phyloP scores from a whole-genome alignment of 2,888 invertebrate genomes.

The Clivina fossor region DNA sequence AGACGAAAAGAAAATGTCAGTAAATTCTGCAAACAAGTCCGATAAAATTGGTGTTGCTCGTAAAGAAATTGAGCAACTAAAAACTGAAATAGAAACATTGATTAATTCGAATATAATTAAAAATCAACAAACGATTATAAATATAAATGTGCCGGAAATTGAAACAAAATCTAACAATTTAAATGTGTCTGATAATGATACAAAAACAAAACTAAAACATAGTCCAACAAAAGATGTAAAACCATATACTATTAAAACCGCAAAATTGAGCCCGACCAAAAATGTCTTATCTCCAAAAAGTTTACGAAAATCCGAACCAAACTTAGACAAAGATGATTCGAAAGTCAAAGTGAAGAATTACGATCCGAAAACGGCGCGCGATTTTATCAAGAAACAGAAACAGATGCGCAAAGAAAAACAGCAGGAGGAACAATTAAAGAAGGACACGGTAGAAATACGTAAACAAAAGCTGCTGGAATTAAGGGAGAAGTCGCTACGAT shows the following conservation, averaged over 20 bases:
- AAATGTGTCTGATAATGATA: constrained; percentile 11
- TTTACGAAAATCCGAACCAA: constrained; percentile 5
- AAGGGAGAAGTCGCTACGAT: constrained; percentile 52
- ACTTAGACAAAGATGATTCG: constrained; percentile 28
- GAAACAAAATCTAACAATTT: constrained; percentile 1
- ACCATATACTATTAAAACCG: neutral
- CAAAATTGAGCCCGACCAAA: constrained; percentile 4
- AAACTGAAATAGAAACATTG: constrained; percentile 47
- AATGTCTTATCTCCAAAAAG: neutral
- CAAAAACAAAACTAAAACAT: constrained; percentile 4
- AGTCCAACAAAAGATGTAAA: too few relatives aligned
- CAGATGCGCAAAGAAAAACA: constrained; percentile 53
- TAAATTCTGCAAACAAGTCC: too few relatives aligned
- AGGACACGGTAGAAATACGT: constrained; percentile 50
- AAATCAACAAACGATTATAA: constrained; percentile 11
- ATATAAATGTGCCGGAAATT: constrained; percentile 5
- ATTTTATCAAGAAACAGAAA: constrained; percentile 60
- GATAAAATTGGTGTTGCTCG: constrained; percentile 46
- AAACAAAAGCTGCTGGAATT: constrained; percentile 55
- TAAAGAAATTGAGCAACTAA: constrained; percentile 49
- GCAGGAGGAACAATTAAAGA: constrained; percentile 46
- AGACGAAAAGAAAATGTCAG: too few relatives aligned
- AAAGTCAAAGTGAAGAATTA: constrained; percentile 49
- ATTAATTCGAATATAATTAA: constrained; percentile 44
- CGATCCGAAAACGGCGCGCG: constrained; percentile 56